Evolutionary conservation across 2,113 vertebrate species (phyloP).

Genomic region (Furnarius figulus): DNA sequence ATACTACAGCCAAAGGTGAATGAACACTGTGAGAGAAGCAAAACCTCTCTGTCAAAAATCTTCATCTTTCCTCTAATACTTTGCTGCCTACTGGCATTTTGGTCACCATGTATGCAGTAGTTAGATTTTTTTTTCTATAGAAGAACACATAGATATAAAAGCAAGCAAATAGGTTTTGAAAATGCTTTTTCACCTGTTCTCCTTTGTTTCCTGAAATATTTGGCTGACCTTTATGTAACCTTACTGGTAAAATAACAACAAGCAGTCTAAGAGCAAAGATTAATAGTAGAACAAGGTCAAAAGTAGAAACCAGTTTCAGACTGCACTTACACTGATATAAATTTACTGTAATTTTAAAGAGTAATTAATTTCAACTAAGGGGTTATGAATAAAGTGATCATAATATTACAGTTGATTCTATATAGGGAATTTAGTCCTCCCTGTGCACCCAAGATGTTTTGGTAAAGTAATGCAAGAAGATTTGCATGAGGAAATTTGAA

Average conservation of each 20-base stretch:
- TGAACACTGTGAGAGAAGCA: not conserved
- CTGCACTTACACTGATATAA: not conserved
- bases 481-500: not conserved
- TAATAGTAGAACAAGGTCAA: not conserved
- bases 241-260: not conserved
- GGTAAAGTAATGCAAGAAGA: not conserved
- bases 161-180: not conserved
- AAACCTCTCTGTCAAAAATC: not conserved
- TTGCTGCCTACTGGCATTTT: not conserved
- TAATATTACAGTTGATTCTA: not conserved
- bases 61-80: not conserved
- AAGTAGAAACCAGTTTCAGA: not conserved
- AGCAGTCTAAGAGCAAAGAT: slow-evolving; percentile 12
- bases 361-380: not conserved
- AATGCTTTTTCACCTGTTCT: not conserved
- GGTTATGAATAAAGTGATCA: not conserved
- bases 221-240: not conserved
- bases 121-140: not conserved
- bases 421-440: not conserved
- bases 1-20: not conserved
- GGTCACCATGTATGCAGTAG: not conserved
- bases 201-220: not conserved
- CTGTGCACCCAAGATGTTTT: not conserved
- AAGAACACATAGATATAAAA: not conserved
- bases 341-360: not conserved